Conservation (phyloP, 1,140 invertebrate genomes). For the Magallana angulata region DNA sequence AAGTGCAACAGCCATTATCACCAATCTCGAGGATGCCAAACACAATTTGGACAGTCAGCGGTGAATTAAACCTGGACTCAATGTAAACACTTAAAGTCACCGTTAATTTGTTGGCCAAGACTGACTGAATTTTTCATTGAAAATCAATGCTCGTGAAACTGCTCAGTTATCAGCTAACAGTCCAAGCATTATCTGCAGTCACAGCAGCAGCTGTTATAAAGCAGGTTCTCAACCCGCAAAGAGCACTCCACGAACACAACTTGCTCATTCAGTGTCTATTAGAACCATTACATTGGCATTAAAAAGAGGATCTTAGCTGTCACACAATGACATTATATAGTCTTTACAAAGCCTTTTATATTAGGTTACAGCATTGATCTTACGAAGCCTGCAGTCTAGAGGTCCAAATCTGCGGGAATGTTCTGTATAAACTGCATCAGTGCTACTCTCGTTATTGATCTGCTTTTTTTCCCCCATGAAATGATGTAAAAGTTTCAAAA, state of each 20-base stretch:
- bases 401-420: neutral
- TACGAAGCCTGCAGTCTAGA: neutral
- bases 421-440: neutral
- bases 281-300: conserved; percentile 2
- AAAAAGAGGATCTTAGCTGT: conserved; percentile 4
- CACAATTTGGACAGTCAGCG: too few relatives aligned
- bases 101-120: neutral
- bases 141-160: neutral
- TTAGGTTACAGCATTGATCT: conserved; percentile 20
- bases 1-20: too few relatives aligned
- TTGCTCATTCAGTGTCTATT: neutral
- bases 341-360: neutral
- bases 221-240: neutral
- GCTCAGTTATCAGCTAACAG: neutral
- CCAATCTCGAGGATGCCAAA: too few relatives aligned
- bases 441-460: neutral
- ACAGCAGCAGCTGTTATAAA: neutral
- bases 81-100: neutral
- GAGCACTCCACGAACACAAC: neutral
- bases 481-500: conserved; percentile 13
- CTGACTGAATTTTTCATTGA: neutral
- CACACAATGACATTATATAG: conserved; percentile 2
- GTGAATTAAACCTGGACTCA: neutral
- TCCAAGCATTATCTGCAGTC: neutral
- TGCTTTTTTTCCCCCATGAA: neutral